phyloP scores from a whole-genome alignment of 2,888 invertebrate genomes.

The Dasysyrphus albostriatus region DNA sequence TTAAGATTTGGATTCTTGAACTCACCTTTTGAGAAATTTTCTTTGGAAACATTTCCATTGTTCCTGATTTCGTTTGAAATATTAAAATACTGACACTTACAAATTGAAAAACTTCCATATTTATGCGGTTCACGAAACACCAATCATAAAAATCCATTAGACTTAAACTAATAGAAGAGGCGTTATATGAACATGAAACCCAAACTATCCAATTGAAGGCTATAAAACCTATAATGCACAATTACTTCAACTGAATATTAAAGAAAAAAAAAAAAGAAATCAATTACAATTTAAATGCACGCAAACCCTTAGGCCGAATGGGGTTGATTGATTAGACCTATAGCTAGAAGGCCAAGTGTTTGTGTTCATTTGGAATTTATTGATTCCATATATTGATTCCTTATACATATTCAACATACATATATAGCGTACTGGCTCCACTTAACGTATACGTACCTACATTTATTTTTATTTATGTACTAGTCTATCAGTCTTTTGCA shows the following conservation, averaged over 20 bases:
- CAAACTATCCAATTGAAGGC: constrained; percentile 63
- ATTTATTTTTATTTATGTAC: neutral
- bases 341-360: constrained; percentile 57
- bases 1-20: no score
- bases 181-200: constrained; percentile 51
- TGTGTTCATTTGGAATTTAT: constrained; percentile 68
- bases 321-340: constrained; percentile 75
- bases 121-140: neutral
- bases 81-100: neutral
- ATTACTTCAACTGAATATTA: constrained; percentile 48
- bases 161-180: constrained; percentile 56
- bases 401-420: neutral
- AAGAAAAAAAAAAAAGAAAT: constrained; percentile 31
- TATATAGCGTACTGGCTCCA: neutral
- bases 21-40: no score
- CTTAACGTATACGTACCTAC: neutral
- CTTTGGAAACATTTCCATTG: neutral
- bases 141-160: constrained; percentile 31
- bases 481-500: constrained; percentile 10
- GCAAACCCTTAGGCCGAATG: constrained; percentile 69
- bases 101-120: neutral
- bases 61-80: neutral
- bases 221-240: constrained; percentile 48
- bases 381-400: constrained; percentile 67
- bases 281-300: constrained; percentile 71